Percentiles rank a stretch among this genome's conserved stretches.
Evolutionary conservation across 2,797 vertebrate species (phyloP).

Genomic region (Cyclura pinguis): DNA sequence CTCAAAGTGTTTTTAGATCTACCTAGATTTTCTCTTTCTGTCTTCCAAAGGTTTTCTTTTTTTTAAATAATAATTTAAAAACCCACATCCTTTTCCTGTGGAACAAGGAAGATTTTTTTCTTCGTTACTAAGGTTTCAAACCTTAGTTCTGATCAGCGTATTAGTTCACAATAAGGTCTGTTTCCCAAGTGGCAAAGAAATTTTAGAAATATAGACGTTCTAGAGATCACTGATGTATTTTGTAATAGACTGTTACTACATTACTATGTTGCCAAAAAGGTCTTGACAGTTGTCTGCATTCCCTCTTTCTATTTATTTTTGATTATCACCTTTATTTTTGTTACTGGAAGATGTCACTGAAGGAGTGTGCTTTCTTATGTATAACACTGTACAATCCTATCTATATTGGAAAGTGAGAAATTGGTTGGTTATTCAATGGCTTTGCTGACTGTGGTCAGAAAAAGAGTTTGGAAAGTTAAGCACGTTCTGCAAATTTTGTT

Average conservation of each 20-base stretch:
- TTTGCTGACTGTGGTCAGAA: slow-evolving; percentile 72
- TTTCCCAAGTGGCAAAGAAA: neutral
- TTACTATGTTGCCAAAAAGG: slow-evolving; percentile 67
- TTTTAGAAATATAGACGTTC: neutral
- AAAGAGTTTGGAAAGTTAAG: slow-evolving; percentile 43
- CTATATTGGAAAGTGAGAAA: slow-evolving; percentile 69
- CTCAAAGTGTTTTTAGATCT: slow-evolving; percentile 10
- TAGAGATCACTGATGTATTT: neutral
- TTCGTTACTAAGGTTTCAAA: neutral
- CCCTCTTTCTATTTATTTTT: slow-evolving; percentile 79
- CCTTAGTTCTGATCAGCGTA: neutral
- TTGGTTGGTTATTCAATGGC: slow-evolving; percentile 68
- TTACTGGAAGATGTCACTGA: slow-evolving; percentile 77
- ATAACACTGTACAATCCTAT: slow-evolving; percentile 73
- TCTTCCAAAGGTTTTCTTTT: neutral
- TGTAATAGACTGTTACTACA: neutral
- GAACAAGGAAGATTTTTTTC: neutral
- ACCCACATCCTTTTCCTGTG: neutral
- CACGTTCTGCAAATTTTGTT: slow-evolving; percentile 60
- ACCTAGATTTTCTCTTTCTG: neutral
- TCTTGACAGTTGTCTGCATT: slow-evolving; percentile 73
- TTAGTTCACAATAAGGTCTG: neutral
- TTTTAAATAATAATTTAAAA: too few relatives aligned
- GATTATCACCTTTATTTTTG: slow-evolving; percentile 82
- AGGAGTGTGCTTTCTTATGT: slow-evolving; percentile 68